Base-by-base conservation (phyloP, 2,113 vertebrate genomes). In the Cyanoderma ruficeps region DNA sequence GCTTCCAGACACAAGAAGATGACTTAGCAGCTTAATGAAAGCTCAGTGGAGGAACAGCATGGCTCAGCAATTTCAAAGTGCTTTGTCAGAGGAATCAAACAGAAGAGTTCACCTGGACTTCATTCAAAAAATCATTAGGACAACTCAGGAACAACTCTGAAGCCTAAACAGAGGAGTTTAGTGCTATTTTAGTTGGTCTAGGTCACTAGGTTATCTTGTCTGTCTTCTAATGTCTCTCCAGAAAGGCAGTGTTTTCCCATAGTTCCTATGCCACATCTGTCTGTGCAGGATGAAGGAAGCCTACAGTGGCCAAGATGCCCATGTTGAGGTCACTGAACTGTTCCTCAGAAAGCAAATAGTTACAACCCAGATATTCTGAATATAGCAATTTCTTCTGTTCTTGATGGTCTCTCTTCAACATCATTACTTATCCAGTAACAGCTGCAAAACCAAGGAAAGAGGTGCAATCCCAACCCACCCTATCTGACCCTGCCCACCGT, bases 21-120 rank as follows among this genome's bases (percentile, higher is more conserved):
- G 28, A 87, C 42, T 92, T 90, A 85, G 75, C 15, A 89, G 33
- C n/a, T 91, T 96, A 74, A 86, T 68, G 80, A 76, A 94, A 35
- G 22, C 31, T 80, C 47, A 44, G 39, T 90, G 44, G 55, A 89
- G 42, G 10, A 72, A 71, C 17, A 75, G 37, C 14, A 55, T n/a
- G 46, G 75, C 91, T 91, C 82, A 83, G 78, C 74, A 96, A 79
- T 87, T 69, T 89, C 84, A 85, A 86, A 61, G 20, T 61, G 37
- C 77, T 85, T 85, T 68, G 77, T 96, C 89, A 91, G 37, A 87
- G 49, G 21, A 88, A 33, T 53, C 9, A 28, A 85, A 93, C 22
- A 20, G 42, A 74, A 81, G 15, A 70, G 9, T 61, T 61, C 33
- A 31, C 23, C 55, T 35, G 41, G 25, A 75, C 37, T 79, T 65